A percentile compares a stretch with the other conserved stretches of the same genome.
These are phyloP conservation scores for Pao palembangensis DNA, from an alignment of 2,113 vertebrate species.

Conservation along the genomic window DNA sequence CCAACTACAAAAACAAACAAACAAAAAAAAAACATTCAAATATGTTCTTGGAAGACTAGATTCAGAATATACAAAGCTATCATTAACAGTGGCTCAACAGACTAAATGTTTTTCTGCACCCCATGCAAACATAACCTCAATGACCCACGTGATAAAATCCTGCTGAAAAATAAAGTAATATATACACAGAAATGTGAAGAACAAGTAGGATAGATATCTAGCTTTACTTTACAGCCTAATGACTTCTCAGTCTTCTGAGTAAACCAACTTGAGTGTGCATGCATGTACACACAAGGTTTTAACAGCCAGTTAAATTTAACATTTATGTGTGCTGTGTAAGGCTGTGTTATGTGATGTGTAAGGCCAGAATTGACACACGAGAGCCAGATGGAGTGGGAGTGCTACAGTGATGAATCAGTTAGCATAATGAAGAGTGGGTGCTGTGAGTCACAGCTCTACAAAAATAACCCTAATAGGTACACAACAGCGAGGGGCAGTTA, in stretches of 20 bases:
- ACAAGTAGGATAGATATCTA: too few relatives aligned
- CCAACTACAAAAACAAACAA: constrained; percentile 77
- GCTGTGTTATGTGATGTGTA: constrained; percentile 13
- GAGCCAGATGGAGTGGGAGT: constrained; percentile 42
- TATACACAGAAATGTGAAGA: too few relatives aligned
- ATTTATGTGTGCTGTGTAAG: background rate
- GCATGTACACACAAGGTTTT: too few relatives aligned
- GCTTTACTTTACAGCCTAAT: too few relatives aligned
- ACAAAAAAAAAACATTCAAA: background rate
- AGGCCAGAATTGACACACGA: constrained; percentile 28
- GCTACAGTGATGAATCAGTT: constrained; percentile 42
- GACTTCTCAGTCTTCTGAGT: too few relatives aligned
- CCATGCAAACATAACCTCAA: too few relatives aligned
- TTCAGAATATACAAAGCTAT: constrained; percentile 4
- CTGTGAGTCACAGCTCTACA: constrained; percentile 52
- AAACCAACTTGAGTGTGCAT: too few relatives aligned
- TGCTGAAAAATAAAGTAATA: too few relatives aligned
- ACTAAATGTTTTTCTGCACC: too few relatives aligned
- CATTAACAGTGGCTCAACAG: background rate
- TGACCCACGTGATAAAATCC: too few relatives aligned
- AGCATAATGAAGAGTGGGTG: constrained; percentile 48
- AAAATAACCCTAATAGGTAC: constrained; percentile 40
- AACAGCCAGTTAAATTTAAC: background rate
- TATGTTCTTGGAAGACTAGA: constrained; percentile 3
- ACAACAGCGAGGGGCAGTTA: constrained; percentile 7